Base-by-base conservation (phyloP, 2,888 invertebrate species). In the Spicauda simplicius region DNA sequence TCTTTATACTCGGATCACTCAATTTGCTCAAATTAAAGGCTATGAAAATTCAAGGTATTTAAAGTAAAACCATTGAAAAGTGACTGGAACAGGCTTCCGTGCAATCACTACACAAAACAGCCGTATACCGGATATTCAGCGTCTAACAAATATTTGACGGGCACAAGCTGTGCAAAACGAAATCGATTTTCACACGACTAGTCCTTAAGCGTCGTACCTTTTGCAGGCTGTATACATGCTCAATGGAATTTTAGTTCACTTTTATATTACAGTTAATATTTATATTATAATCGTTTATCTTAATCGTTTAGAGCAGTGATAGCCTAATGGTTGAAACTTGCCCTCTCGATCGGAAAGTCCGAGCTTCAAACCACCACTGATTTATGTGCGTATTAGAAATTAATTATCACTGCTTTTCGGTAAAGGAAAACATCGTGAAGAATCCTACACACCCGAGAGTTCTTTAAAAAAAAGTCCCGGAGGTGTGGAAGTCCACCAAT, bases 81-180 rank as follows among this genome's bases (percentile, higher is more conserved):
- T 41, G 53, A 53, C 20, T 53, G 53, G 20, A 53, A 53, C 53
- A 14, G 54, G 54, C 25, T 54, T 55, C n/a, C 18, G 50, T 18
- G 50, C 50, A 50, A 18, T 50, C 50, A 10, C 18, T 50, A 3
- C 18, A 50, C 50, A 50, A 50, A 18, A 18, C 18, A 16, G 50
- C 50, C 10, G 48, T 16, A 16, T 6, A 25, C n/a, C 55, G 55
- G 30, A 55, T 55, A 55, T 55, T 55, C 30, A 55, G 33, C 55
- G 33, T 55, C 33, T 55, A 55, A 33, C 55, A 55, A 55, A 55
- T 55, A 55, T 55, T 55, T 55, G 33, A 25, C 55, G 20, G 11
- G 55, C 10, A 55, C 55, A 20, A 55, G n/a, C 55, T 30, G 55
- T 55, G 55, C 11, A 25, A 25, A 55, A 33, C 55, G 55, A 33